Evolutionary conservation across 2,113 vertebrate species (phyloP), one percentile per base, ranked within the genome.

Genomic region (Argyrosomus japonicus): DNA sequence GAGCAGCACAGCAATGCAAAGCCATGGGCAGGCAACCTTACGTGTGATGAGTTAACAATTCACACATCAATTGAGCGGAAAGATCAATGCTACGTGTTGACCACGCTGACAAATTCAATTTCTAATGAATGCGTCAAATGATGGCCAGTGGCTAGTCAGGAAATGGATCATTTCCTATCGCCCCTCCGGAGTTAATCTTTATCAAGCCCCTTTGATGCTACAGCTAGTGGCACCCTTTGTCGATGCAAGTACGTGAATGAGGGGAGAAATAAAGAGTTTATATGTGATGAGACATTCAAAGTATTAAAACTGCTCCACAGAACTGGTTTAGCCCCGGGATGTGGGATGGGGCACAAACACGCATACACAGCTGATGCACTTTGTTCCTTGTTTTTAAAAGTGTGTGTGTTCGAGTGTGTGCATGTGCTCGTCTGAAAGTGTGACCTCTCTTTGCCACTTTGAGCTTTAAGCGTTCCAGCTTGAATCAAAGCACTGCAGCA

Each of bases 401-500:
- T 47, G 72, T 75, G 72, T 75, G 1, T 36, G 57, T 27, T 63
- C 27, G 13, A 7, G 43, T 53, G 32, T 23, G 56, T 45, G 48
- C 14, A 12, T 23, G 68, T 57, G 73, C 3, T 1, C 45, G 65
- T 57, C 53, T 72, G 1, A 69, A 77, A 61, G 81, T 79, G 87
- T 77, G 85, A 75, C 86, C 82, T 69, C 61, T 76, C 74, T 36
- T 56, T 61, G 63, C 50, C 82, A 76, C 77, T 77, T 70, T 60
- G 77, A 67, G 57, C 74, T 88, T 82, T 73, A 77, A 79, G 61
- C 23, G 2, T 27, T 82, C 60, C n/a, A 56, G 83, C 75, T 77
- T 2, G 15, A 89, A 75, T 88, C 91, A 88, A 87, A 92, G 88
- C 85, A 54, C 87, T 72, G 90, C 87, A 84, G 87, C 81, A 85